Conservation (phyloP, 2,888 invertebrate genomes). For the Megalurothrips usitatus region DNA sequence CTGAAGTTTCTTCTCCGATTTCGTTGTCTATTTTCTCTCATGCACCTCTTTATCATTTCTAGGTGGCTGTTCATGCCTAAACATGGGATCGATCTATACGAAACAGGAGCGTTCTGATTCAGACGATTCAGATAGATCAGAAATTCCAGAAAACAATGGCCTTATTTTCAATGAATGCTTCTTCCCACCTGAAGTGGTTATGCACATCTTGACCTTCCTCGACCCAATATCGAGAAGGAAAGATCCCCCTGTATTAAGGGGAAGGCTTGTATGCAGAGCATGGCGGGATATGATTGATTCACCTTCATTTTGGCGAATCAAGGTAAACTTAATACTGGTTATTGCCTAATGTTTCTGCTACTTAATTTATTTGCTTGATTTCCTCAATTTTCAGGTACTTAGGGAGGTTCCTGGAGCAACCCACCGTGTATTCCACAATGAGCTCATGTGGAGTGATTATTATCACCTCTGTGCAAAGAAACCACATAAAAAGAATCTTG, state of each 20-base stretch:
- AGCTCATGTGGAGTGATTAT: background rate
- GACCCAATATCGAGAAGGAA: background rate
- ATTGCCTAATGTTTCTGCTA: background rate
- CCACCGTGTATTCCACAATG: background rate
- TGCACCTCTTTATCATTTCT: no score
- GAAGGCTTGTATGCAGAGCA: background rate
- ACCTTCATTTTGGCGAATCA: background rate
- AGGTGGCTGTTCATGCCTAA: background rate
- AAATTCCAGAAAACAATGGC: background rate
- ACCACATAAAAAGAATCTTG: constrained; percentile 5
- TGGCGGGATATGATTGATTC: background rate
- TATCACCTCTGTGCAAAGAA: background rate
- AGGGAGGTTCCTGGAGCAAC: background rate
- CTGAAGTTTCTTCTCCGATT: background rate
- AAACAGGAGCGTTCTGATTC: background rate
- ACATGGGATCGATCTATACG: background rate
- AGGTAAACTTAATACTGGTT: background rate
- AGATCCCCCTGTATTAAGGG: background rate
- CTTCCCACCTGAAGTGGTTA: background rate
- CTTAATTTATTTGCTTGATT: background rate
- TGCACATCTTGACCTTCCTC: background rate
- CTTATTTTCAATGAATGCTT: background rate
- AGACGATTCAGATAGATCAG: background rate
- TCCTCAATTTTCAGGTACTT: background rate
- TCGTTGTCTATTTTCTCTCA: background rate